A percentile compares a stretch with the other conserved stretches of the same genome.
Evolutionary conservation across 2,888 invertebrate species (phyloP).

Genomic region (Elmis aenea): DNA sequence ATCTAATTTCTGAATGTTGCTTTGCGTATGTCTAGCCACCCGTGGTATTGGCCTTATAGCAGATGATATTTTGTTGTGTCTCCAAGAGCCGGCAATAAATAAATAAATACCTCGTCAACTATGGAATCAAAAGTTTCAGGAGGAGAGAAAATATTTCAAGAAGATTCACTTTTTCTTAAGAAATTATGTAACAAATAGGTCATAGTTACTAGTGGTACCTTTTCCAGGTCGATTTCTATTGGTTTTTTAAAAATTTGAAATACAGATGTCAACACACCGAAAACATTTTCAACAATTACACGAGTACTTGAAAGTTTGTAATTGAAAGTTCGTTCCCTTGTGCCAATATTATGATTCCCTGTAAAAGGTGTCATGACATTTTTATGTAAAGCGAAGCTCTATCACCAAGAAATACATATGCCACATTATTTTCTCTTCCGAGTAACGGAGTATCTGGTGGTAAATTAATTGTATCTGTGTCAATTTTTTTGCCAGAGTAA

Average conservation of each 20-base stretch:
- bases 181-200: conserved; percentile 28
- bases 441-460: conserved; percentile 10
- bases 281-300: conserved; percentile 23
- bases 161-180: conserved; percentile 24
- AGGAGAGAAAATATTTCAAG: conserved; percentile 25
- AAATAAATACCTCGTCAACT: too few relatives aligned
- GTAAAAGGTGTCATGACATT: conserved; percentile 5
- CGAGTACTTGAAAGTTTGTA: conserved; percentile 19
- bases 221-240: conserved; percentile 23
- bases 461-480: not conserved
- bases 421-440: too few relatives aligned
- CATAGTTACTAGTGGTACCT: conserved; percentile 21
- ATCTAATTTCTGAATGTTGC: too few relatives aligned
- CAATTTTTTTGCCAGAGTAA: conserved; percentile 1
- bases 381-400: too few relatives aligned
- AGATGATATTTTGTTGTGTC: too few relatives aligned
- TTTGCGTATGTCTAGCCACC: too few relatives aligned
- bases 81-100: too few relatives aligned
- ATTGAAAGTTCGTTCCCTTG: conserved; percentile 20
- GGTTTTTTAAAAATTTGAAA: conserved; percentile 25
- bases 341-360: conserved; percentile 7
- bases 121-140: too few relatives aligned
- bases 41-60: too few relatives aligned
- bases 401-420: too few relatives aligned
- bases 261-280: conserved; percentile 20